Conservation (phyloP, 1,140 invertebrate genomes). For the Whitmania pigra region DNA sequence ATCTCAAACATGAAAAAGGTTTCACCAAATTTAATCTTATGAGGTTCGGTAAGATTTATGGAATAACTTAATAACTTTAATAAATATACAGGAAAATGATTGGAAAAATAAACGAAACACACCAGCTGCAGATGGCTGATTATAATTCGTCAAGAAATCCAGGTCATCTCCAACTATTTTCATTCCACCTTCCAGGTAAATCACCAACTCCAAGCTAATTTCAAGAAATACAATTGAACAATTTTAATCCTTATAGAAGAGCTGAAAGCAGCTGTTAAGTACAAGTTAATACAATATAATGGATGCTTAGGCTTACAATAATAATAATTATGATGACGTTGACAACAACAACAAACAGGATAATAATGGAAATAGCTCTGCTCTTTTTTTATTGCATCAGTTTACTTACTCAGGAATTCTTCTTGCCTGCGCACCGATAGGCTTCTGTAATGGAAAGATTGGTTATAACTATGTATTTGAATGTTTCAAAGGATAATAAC, state of each 20-base stretch:
- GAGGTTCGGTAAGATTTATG: too few relatives aligned
- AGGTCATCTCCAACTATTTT: constrained; percentile 35
- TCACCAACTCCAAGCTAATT: constrained; percentile 30
- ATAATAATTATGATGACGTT: too few relatives aligned
- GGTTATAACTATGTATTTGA: not conserved
- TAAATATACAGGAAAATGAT: not conserved
- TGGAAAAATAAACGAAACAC: not conserved
- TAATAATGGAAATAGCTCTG: too few relatives aligned
- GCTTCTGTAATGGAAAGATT: constrained; percentile 36
- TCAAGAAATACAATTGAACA: constrained; percentile 23
- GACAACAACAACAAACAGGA: too few relatives aligned
- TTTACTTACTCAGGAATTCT: constrained; percentile 30
- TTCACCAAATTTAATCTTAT: too few relatives aligned
- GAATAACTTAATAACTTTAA: too few relatives aligned
- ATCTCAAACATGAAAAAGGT: too few relatives aligned
- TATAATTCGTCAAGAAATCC: constrained; percentile 43
- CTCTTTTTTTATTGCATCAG: too few relatives aligned
- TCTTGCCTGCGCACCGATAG: constrained; percentile 43
- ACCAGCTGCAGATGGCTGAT: constrained; percentile 43
- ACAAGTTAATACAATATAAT: too few relatives aligned
- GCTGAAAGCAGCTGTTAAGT: too few relatives aligned
- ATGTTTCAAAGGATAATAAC: not conserved
- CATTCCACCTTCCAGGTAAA: constrained; percentile 31
- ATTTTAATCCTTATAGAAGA: not conserved
- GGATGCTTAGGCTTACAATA: too few relatives aligned